Base-by-base conservation (phyloP, 1,140 invertebrate genomes). In the Rhyzopertha dominica region DNA sequence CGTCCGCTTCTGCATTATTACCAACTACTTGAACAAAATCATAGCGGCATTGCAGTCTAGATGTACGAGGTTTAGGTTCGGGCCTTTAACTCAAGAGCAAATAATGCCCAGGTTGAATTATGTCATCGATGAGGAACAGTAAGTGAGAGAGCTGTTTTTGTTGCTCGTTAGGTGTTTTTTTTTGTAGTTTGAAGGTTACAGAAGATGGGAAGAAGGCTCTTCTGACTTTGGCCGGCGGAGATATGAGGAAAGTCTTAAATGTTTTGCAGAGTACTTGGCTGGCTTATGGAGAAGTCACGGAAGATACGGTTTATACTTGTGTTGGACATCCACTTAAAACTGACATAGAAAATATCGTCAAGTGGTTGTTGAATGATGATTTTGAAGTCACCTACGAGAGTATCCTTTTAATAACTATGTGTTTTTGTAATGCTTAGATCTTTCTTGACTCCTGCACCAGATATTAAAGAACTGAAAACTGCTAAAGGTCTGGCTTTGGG, bases 21-120 rank as follows among this genome's bases (percentile, higher is more conserved):
- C 95, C 69, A 99, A 99, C 71, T 99, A 99, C 68, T 68, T 99
- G 28, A 90, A 90, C 45, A 98, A 98, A 74, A 98, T 99, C 17
- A 99, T 97, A 53, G 96, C 96, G 16, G 95, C 97, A 1, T 71
- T 99, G 25, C 96, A 99, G 67, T 99, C 96, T 13, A 75, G 97
- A 49, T 99, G 96, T 68, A 99, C 95, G 1, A 79, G 94, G 42
- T 99, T 99, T 62, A 78, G 97, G 44, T 99, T 99, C 70, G 94
- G 90, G 3, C 96, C 97, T 2, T 71, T 99, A 0, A 77, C 77
- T 9, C 68, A 78, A 5, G 79, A 84, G 14, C 94, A 96, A 72
- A 97, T 99, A 61, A 59, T 94, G 28, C 93, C 95, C 4, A 74
- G 96, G 31, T 69, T 99, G 1, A 77, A 91, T 53, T 76, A 88